Evolutionary conservation across 1,140 invertebrate species (phyloP).

Genomic region (Zelostemma sp.): DNA sequence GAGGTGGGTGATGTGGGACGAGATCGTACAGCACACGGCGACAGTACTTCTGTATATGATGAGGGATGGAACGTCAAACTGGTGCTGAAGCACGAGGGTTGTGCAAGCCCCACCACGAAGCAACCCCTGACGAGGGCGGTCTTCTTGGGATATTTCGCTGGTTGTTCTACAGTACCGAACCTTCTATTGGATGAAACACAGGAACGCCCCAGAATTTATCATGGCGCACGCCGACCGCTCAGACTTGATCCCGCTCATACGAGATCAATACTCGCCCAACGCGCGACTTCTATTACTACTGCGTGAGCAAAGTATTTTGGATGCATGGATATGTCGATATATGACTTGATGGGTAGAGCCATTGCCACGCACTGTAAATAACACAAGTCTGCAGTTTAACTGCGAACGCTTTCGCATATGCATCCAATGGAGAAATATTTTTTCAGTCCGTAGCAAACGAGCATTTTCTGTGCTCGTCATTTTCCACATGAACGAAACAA

Average conservation of each 20-base stretch:
- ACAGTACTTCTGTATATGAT: constrained; percentile 4
- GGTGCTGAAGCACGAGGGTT: not conserved
- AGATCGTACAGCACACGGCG: not conserved
- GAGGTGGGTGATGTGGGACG: not conserved
- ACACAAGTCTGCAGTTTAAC: not conserved
- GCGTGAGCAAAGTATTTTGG: not conserved
- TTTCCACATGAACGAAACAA: too few species aligned
- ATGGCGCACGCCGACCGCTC: not conserved
- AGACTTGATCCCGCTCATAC: not conserved
- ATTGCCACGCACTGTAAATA: not conserved
- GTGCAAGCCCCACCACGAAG: constrained; percentile 1
- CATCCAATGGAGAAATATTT: too few species aligned
- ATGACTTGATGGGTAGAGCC: not conserved
- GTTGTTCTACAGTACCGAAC: not conserved
- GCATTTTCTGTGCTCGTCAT: too few species aligned
- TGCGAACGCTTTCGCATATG: too few species aligned
- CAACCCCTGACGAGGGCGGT: not conserved
- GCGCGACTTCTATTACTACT: not conserved
- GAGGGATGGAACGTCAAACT: not conserved
- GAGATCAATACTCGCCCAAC: constrained; percentile 1
- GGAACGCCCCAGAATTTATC: not conserved
- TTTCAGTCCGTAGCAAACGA: too few species aligned
- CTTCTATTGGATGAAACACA: not conserved
- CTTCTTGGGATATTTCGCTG: not conserved
- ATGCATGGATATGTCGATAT: constrained; percentile 1